These are phyloP conservation scores for Phalacrocorax carbo DNA, from an alignment of 2,113 vertebrate genomes.

Conservation along the genomic window DNA sequence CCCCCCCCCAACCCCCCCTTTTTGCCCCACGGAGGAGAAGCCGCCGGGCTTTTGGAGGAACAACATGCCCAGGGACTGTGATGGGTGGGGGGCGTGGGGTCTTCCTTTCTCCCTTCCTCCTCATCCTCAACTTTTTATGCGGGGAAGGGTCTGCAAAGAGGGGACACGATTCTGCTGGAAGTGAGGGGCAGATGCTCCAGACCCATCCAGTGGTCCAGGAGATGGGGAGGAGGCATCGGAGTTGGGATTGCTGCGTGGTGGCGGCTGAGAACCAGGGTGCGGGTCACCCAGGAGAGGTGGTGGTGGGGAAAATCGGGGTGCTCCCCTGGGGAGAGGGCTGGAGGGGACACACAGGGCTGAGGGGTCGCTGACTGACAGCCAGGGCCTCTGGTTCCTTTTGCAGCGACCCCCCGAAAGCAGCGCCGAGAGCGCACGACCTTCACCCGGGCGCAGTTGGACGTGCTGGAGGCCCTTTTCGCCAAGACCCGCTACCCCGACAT, in stretches of 20 bases:
- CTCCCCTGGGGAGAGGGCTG: not conserved
- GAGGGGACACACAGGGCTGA: not conserved
- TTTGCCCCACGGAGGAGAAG: not conserved
- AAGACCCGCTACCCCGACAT: constrained; percentile 98
- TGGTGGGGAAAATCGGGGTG: not conserved
- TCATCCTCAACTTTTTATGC: not conserved
- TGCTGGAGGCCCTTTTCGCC: constrained; percentile 92
- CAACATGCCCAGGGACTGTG: not conserved
- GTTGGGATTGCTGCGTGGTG: not conserved
- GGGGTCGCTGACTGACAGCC: constrained; percentile 39
- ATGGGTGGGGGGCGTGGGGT: not conserved
- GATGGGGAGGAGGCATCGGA: not conserved
- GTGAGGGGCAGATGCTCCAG: not conserved
- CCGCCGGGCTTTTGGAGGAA: not conserved
- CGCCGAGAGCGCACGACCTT: constrained; percentile 95
- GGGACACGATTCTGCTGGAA: not conserved
- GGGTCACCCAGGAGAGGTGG: not conserved
- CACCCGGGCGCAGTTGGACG: constrained; percentile 92
- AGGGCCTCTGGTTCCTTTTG: constrained; percentile 62
- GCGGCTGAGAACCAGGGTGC: not conserved
- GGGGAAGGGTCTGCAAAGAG: not conserved
- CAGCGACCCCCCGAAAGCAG: constrained; percentile 93
- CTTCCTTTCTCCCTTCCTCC: not conserved
- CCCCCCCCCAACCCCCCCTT: no score
- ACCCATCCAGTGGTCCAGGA: not conserved